Percentiles rank a stretch among this genome's conserved stretches.
Conservation (phyloP, 2,797 vertebrate genomes). For the Myotis daubentonii region DNA sequence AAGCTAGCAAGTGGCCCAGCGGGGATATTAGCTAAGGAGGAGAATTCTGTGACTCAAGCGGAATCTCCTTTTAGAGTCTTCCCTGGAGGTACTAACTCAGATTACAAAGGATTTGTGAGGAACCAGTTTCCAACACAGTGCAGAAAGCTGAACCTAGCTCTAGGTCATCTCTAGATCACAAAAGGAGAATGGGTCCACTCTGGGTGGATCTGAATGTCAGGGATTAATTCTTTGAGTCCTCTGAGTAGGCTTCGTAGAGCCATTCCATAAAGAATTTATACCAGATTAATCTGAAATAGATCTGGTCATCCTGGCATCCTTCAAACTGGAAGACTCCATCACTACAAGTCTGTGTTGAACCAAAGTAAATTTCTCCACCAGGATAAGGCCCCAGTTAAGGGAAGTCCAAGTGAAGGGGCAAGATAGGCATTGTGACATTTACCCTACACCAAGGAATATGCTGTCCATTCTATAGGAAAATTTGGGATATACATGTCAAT, state of each 20-base stretch:
- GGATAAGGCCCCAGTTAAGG: neutral
- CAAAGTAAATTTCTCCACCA: neutral
- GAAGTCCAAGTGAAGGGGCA: neutral
- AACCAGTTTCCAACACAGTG: neutral
- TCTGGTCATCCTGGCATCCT: neutral
- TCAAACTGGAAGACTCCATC: neutral
- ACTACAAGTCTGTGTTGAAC: neutral
- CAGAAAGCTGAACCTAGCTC: neutral
- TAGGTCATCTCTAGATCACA: neutral
- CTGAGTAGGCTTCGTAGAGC: neutral
- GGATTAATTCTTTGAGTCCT: neutral
- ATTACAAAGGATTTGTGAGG: neutral
- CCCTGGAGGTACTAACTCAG: neutral
- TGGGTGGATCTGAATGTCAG: neutral
- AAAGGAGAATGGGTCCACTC: neutral
- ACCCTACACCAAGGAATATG: neutral
- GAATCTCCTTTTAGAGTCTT: neutral
- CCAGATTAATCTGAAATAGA: constrained; percentile 16
- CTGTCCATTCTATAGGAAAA: neutral
- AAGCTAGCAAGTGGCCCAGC: neutral
- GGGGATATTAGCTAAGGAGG: neutral
- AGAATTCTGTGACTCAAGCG: neutral
- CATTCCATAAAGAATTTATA: constrained; percentile 33
- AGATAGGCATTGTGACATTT: neutral
- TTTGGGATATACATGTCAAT: constrained; percentile 1